phyloP scores from a whole-genome alignment of 2,888 invertebrate species.

The Sepiola atlantica region DNA sequence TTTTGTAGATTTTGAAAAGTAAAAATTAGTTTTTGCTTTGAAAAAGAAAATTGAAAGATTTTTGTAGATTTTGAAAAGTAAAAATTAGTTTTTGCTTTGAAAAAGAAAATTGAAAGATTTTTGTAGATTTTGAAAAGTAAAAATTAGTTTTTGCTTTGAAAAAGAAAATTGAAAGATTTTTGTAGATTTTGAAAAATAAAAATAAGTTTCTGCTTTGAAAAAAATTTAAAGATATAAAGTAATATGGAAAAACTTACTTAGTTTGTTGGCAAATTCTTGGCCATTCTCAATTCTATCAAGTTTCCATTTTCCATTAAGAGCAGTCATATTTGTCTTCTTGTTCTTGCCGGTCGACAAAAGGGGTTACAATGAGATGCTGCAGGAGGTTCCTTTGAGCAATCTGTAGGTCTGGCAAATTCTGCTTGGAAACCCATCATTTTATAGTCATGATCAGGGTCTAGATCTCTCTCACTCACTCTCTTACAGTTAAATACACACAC shows the following conservation, averaged over 20 bases:
- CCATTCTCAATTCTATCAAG: slow-evolving; percentile 36
- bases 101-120: too few relatives aligned
- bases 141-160: too few relatives aligned
- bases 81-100: too few relatives aligned
- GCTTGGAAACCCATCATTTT: neutral
- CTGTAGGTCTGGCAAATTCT: neutral
- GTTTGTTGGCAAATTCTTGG: neutral
- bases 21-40: too few relatives aligned
- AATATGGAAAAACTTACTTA: neutral
- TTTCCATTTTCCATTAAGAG: slow-evolving; percentile 39
- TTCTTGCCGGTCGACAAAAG: neutral
- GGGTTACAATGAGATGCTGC: neutral
- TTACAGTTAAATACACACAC: neutral
- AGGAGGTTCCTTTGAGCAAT: neutral
- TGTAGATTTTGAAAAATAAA: neutral
- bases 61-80: too few relatives aligned
- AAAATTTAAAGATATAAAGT: neutral
- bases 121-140: too few relatives aligned
- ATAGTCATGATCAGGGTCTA: neutral
- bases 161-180: neutral
- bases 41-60: too few relatives aligned
- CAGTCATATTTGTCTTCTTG: neutral
- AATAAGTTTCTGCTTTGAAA: neutral
- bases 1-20: too few relatives aligned
- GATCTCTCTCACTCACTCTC: neutral